Evolutionary conservation across 2,797 vertebrate genomes (phyloP).

Genomic region (Steatocranus sp.): DNA sequence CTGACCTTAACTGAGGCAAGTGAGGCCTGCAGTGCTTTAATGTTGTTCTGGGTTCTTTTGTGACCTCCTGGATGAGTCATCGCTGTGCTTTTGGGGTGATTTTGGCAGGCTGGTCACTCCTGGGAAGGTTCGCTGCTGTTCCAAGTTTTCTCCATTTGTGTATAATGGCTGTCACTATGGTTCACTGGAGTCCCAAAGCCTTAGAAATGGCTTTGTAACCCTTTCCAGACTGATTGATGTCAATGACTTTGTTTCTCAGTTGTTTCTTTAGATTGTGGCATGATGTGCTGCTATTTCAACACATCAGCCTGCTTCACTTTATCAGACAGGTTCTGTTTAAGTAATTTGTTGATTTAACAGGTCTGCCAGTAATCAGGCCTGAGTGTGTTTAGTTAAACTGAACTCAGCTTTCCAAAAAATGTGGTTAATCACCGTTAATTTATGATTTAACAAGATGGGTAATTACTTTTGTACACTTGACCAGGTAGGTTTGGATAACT

Average conservation of each 20-base stretch:
- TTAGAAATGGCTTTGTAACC: neutral
- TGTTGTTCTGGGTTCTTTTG: neutral
- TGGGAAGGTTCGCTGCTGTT: neutral
- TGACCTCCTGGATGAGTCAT: neutral
- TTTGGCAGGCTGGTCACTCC: neutral
- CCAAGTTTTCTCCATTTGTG: neutral
- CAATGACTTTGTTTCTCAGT: neutral
- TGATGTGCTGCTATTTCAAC: neutral
- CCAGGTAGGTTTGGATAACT: neutral
- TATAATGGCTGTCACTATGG: neutral
- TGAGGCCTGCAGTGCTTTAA: neutral
- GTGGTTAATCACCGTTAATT: neutral
- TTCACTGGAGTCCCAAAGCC: neutral
- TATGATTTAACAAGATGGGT: neutral
- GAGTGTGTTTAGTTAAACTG: neutral
- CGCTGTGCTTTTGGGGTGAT: neutral
- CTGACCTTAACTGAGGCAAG: neutral
- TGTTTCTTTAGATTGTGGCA: neutral
- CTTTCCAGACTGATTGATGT: neutral
- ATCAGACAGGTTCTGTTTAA: neutral
- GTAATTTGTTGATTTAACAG: neutral
- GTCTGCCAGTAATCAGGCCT: neutral
- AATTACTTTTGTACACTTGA: neutral
- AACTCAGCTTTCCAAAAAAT: neutral
- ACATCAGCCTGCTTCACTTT: neutral